These are phyloP conservation scores for Ischnura elegans DNA, from an alignment of 2,888 invertebrate species.

Conservation along the genomic window DNA sequence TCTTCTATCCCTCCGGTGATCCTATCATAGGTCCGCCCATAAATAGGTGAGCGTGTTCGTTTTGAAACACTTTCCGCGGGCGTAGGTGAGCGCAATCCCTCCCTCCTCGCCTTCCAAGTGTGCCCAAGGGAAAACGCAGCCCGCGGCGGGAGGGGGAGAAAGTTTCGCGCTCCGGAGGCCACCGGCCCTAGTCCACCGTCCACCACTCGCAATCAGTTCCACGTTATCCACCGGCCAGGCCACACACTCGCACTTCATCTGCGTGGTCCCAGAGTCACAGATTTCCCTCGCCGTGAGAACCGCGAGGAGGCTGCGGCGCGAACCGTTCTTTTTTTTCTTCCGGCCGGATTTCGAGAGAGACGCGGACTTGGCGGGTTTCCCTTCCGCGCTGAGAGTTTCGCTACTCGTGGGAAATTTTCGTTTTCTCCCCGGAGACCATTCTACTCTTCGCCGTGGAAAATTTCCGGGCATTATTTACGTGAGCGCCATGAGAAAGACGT, in stretches of 20 bases:
- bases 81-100: neutral
- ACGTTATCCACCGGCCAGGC: conserved; percentile 36
- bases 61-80: conserved; percentile 55
- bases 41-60: neutral
- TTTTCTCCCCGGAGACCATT: neutral
- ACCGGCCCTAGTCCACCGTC: neutral
- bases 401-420: neutral
- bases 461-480: neutral
- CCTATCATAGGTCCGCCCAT: neutral
- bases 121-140: conserved; percentile 46
- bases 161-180: conserved; percentile 42
- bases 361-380: neutral
- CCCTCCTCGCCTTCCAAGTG: no score
- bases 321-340: neutral
- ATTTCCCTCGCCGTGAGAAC: conserved; percentile 49
- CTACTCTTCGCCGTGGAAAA: neutral
- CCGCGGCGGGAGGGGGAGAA: conserved; percentile 48
- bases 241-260: neutral
- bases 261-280: conserved; percentile 2
- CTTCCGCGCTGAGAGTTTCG: neutral
- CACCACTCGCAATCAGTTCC: no score
- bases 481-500: neutral
- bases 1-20: no score
- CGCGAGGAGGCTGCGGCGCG: neutral
- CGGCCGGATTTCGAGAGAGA: conserved; percentile 18